These are phyloP conservation scores for Flabesymbios commensalis DNA, from an alignment of 2,888 invertebrate species.

Conservation along the genomic window DNA sequence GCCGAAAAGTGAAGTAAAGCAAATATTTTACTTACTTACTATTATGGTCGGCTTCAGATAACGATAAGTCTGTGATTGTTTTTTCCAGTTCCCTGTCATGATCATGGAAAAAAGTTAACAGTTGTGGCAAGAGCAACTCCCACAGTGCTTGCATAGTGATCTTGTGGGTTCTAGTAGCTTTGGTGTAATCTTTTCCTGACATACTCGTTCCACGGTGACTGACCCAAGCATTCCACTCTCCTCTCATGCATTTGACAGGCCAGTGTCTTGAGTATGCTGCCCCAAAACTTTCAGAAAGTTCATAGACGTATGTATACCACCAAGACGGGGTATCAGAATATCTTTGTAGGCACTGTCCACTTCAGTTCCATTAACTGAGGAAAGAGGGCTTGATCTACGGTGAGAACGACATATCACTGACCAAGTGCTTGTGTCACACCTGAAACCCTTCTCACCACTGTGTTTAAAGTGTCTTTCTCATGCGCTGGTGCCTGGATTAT, in stretches of 20 bases:
- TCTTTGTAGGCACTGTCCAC: constrained; percentile 9
- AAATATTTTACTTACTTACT: no score
- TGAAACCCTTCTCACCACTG: neutral
- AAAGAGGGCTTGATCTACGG: constrained; percentile 12
- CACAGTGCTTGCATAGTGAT: constrained; percentile 12
- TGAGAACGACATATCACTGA: neutral
- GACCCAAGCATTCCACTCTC: constrained; percentile 16
- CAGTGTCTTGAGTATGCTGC: constrained; percentile 15
- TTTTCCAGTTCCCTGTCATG: neutral
- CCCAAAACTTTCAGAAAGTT: constrained; percentile 20
- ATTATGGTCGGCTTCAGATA: neutral
- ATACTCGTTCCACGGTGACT: constrained; percentile 11
- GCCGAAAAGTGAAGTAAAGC: no score
- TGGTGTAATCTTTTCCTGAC: constrained; percentile 15
- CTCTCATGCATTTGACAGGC: constrained; percentile 15
- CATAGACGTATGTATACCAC: constrained; percentile 17
- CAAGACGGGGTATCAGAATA: constrained; percentile 10
- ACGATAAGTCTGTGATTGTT: neutral
- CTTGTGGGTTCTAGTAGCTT: constrained; percentile 17
- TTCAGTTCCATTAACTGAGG: constrained; percentile 12
- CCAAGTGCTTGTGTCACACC: neutral
- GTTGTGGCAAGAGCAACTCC: constrained; percentile 12
- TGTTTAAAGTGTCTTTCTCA: neutral
- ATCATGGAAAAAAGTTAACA: neutral
- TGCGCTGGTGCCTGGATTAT: constrained; percentile 1